Base-by-base conservation (phyloP, 2,888 invertebrate species). In the Microctonus brassicae region DNA sequence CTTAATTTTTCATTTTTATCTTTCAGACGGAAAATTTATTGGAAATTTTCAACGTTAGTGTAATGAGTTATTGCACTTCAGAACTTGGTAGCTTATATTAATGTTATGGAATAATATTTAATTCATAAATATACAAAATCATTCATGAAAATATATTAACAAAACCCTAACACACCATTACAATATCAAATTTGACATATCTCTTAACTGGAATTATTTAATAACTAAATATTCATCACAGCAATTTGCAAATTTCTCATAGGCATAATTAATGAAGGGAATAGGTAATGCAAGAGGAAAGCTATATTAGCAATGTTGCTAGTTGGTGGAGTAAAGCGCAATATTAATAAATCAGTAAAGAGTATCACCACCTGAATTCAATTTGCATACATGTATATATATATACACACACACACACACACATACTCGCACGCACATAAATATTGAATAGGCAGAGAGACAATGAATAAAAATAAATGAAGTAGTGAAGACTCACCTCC, bases 401-500 rank as follows among this genome's bases (percentile, higher is more conserved):
- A 13, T 57, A 57, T n/a, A 57, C 26, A 57, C 2, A 60, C 17
- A 64, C 52, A 29, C 4, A 52, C 0, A 52, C 20, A 26, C 58
- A 26, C 3, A 39, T 24, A 7, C 29, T 29, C 29, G 29, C 29
- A 29, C 7, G 29, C 7, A 7, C 7, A 7, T 29, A 61, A 9
- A n/a, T 24, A 60, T 17, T 20, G 13, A 61, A 61, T 17, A 57
- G 20, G n/a, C 39, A n/a, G 24, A 17, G 13, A 6, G 55, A 11
- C n/a, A 10, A 22, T 42, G 36, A 53, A 71, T 47, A 77, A 70
- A 77, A 74, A 76, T 74, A 83, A 84, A 82, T 85, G 84, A 81
- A 80, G 82, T 82, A 83, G 84, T 84, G 79, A 82, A 80, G 78
- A 88, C 88, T 88, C 88, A 88, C 88, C 88, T 87, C 87, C 87